Evolutionary conservation across 2,888 invertebrate genomes (phyloP).

Genomic region (Linyphia triangularis): DNA sequence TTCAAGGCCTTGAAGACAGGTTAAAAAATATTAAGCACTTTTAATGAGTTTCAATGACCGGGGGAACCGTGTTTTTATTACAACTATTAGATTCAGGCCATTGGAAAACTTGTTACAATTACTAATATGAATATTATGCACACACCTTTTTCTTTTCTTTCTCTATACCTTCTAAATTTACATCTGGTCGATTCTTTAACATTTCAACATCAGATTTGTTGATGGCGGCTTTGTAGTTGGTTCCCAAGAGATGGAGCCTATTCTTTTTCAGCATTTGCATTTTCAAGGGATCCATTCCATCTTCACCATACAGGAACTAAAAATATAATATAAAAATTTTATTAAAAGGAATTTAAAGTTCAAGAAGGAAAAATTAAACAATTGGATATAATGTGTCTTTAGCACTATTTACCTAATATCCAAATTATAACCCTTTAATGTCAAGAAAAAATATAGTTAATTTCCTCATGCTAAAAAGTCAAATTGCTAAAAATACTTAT

Average conservation of each 20-base stretch:
- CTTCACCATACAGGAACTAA: constrained; percentile 92
- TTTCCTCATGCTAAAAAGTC: not conserved
- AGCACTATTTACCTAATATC: not conserved
- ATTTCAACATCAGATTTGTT: constrained; percentile 83
- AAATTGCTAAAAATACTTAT: not conserved
- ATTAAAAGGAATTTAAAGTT: not conserved
- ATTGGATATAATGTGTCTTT: not conserved
- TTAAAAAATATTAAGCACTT: too few species aligned
- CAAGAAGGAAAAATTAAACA: not conserved
- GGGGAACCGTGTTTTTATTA: too few species aligned
- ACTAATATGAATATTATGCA: not conserved
- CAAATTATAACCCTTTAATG: not conserved
- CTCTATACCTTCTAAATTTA: constrained; percentile 81
- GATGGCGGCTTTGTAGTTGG: constrained; percentile 87
- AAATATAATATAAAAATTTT: not conserved
- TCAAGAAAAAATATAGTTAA: too few species aligned
- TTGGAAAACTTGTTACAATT: too few species aligned
- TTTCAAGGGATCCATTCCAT: constrained; percentile 88
- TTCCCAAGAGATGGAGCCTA: constrained; percentile 89
- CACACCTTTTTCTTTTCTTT: constrained; percentile 83
- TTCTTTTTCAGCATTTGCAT: constrained; percentile 89
- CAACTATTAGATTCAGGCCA: too few species aligned
- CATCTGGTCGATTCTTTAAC: constrained; percentile 82
- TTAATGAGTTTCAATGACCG: too few species aligned
- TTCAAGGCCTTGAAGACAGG: too few species aligned